Conservation (phyloP, 92 coral and sea anemone species). For the Scolanthus callimorphus region DNA sequence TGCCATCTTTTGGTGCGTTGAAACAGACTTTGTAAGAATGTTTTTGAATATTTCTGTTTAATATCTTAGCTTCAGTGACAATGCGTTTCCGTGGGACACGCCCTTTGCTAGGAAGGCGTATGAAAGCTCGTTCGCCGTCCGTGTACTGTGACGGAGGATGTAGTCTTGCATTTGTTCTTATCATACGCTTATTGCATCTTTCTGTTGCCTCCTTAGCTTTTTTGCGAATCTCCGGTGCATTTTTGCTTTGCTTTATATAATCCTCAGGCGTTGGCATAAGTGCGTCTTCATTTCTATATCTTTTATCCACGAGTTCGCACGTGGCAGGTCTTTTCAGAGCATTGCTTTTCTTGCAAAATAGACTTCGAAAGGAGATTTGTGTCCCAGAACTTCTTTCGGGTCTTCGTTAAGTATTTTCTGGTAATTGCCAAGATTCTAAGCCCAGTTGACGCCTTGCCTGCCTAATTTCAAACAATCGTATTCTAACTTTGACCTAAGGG, state of each 20-base stretch:
- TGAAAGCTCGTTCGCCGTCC: slow-evolving; percentile 25
- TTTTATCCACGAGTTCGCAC: background rate
- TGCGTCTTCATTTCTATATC: background rate
- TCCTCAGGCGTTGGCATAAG: slow-evolving; percentile 4
- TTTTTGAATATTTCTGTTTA: slow-evolving; percentile 6
- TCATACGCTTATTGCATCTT: slow-evolving; percentile 15
- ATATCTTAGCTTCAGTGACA: slow-evolving; percentile 20
- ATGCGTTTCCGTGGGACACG: slow-evolving; percentile 18
- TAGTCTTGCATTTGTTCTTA: slow-evolving; percentile 15
- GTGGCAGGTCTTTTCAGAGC: no score
- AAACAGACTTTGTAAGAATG: slow-evolving; percentile 24
- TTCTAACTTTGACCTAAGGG: no score
- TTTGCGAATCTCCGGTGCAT: background rate
- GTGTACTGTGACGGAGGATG: slow-evolving; percentile 40
- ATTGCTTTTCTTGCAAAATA: no score
- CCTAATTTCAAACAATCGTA: no score
- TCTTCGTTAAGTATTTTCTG: no score
- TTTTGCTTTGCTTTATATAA: slow-evolving; percentile 3
- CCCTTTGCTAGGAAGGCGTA: slow-evolving; percentile 26
- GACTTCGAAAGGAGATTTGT: no score
- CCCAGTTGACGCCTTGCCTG: no score
- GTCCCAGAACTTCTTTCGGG: no score
- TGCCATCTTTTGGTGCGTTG: slow-evolving; percentile 13
- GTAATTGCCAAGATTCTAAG: no score
- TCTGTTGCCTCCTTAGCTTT: slow-evolving; percentile 21